These are phyloP conservation scores for Tanypteryx hageni DNA, from an alignment of 2,888 invertebrate species.

Conservation along the genomic window DNA sequence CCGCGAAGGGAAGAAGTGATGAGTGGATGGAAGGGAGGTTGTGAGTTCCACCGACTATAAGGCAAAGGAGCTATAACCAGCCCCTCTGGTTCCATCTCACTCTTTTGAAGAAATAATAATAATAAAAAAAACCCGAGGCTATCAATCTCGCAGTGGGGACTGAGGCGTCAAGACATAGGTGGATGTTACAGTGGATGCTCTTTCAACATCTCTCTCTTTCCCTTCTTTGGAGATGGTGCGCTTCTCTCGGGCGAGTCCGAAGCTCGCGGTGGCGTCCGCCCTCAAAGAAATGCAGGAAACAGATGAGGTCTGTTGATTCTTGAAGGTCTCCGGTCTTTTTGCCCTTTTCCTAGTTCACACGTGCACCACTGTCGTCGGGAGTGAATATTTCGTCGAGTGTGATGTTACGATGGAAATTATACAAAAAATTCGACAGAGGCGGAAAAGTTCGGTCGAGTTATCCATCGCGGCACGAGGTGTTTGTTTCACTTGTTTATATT, in stretches of 20 bases:
- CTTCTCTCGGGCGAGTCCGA: background rate
- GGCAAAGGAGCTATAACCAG: background rate
- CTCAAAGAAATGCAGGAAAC: constrained; percentile 32
- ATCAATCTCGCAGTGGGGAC: constrained; percentile 29
- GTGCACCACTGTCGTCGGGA: background rate
- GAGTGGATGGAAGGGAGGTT: too few species aligned
- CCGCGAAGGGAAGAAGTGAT: background rate
- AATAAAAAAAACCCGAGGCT: background rate
- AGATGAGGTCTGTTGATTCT: constrained; percentile 29
- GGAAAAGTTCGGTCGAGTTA: too few species aligned
- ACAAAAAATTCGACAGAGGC: too few species aligned
- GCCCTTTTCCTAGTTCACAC: background rate
- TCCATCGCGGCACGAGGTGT: too few species aligned
- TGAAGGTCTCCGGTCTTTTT: background rate
- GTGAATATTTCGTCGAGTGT: too few species aligned
- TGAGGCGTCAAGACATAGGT: constrained; percentile 6
- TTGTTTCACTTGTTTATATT: too few species aligned
- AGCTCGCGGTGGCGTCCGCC: too few species aligned
- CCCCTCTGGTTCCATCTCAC: background rate
- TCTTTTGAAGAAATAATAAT: background rate
- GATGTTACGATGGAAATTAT: too few species aligned
- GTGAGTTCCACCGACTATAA: too few species aligned
- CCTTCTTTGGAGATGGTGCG: background rate
- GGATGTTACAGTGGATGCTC: constrained; percentile 32
- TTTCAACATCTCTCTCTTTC: background rate